Percentiles rank a stretch among this genome's conserved stretches.
Conservation (phyloP, 2,113 vertebrate species). For the Apistogramma diplotaenia region DNA sequence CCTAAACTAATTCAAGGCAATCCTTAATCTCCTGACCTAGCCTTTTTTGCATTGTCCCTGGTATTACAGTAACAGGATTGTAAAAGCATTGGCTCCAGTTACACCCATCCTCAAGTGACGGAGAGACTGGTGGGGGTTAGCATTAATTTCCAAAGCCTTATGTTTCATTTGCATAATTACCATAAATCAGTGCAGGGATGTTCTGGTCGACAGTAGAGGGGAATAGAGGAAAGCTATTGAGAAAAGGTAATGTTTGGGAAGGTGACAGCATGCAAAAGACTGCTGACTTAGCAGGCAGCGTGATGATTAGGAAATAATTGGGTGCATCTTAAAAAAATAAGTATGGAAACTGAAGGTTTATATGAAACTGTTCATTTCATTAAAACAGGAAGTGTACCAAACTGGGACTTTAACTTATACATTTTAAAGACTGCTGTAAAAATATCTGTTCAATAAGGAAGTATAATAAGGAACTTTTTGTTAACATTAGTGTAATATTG, state of each 20-base stretch:
- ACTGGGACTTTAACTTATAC: neutral
- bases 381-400: neutral
- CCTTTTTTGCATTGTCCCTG: conserved; percentile 42
- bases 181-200: conserved; percentile 65
- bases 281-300: neutral
- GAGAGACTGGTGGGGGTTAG: conserved; percentile 46
- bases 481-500: conserved; percentile 23
- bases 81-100: conserved; percentile 45
- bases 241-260: conserved; percentile 18
- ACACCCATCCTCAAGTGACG: conserved; percentile 42
- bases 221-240: conserved; percentile 1
- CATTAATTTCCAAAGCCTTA: conserved; percentile 70
- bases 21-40: conserved; percentile 56
- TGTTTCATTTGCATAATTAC: conserved; percentile 72
- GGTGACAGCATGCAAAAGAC: conserved; percentile 1
- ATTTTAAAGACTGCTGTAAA: neutral
- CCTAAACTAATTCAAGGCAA: conserved; percentile 55
- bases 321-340: neutral
- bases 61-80: conserved; percentile 68
- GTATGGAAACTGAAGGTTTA: neutral
- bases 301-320: conserved; percentile 16
- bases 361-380: neutral
- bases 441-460: neutral
- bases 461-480: neutral
- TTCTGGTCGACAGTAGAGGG: conserved; percentile 34